Percentiles rank a stretch among this genome's conserved stretches.
phyloP scores from a whole-genome alignment of 2,113 vertebrate species.

The Chamaea fasciata region DNA sequence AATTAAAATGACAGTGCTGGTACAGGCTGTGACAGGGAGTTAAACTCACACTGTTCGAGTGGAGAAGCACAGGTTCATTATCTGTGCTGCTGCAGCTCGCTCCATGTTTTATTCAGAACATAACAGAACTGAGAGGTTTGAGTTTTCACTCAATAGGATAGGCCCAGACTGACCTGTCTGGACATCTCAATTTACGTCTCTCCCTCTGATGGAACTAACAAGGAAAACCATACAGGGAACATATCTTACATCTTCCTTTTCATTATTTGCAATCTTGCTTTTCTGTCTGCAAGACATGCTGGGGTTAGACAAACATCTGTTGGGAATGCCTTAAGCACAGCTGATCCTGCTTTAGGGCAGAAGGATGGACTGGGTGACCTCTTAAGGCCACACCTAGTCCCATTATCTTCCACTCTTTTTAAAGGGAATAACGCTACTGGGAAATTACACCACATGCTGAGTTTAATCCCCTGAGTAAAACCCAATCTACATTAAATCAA shows the following conservation, averaged over 20 bases:
- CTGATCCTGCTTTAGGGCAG: slow-evolving; percentile 5
- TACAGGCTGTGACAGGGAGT: neutral
- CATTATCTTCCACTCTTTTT: slow-evolving; percentile 29
- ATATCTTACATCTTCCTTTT: neutral
- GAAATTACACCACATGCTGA: neutral
- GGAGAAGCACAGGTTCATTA: neutral
- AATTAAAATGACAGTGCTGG: neutral
- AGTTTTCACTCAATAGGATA: neutral
- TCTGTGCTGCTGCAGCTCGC: neutral
- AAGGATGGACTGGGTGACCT: neutral
- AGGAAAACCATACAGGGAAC: neutral
- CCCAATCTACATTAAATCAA: neutral
- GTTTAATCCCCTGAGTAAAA: neutral
- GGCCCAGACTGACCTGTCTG: neutral
- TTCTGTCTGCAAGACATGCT: neutral
- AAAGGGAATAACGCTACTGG: neutral
- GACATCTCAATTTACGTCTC: neutral
- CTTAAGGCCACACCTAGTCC: neutral
- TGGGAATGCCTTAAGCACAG: slow-evolving; percentile 17
- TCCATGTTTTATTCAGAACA: neutral
- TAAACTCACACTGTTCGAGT: neutral
- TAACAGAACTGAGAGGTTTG: neutral
- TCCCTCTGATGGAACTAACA: neutral
- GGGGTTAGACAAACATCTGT: neutral
- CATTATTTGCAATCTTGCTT: neutral